Evolutionary conservation across 2,797 vertebrate genomes (phyloP), one percentile per base, ranked within the genome.

Genomic region (Ctenochaetus hawaiiensis): DNA sequence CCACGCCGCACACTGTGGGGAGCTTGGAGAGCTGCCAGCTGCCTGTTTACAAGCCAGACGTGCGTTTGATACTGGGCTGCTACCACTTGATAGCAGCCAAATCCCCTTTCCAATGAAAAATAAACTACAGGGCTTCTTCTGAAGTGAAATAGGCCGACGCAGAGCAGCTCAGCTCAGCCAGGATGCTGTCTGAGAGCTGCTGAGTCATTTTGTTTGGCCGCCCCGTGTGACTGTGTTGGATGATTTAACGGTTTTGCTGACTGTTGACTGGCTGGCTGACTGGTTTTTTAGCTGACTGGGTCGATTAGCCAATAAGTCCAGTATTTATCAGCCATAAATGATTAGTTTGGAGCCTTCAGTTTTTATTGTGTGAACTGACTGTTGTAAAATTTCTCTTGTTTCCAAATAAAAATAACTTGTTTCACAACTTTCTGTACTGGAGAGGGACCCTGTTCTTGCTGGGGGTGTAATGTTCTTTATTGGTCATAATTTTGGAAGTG

Each of bases 21-120:
- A 87, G 91, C 68, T 89, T 91, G 91, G 92, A 93, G 79, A 54
- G 83, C 87, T 90, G 93, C 94, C 94, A 93, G 91, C 90, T 84
- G 92, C 91, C 92, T 93, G 92, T 94, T 94, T 92, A 91, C 90
- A 87, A 92, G 87, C 88, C 89, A 89, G 89, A 87, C 90, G 51
- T 69, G 76, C 48, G 88, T 91, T 91, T 91, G 92, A 91, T 90
- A 89, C 68, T 52, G 85, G 86, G 78, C 90, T 89, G 90, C 86
- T 78, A 70, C 78, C 72, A 85, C 82, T 86, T 89, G 89, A 92
- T 93, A 87, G 88, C 84, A 74, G 88, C 84, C 90, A 91, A 93
- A 93, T 93, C 91, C 92, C 92, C 77, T 78, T 79, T 82, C 85
- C 84, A 83, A 88, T 89, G 89, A 87, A 91, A 91, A 89, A 89